Evolutionary conservation across 2,888 invertebrate species (phyloP), one percentile per base, ranked within the genome.

Genomic region (Zaprionus obscuricornis): DNA sequence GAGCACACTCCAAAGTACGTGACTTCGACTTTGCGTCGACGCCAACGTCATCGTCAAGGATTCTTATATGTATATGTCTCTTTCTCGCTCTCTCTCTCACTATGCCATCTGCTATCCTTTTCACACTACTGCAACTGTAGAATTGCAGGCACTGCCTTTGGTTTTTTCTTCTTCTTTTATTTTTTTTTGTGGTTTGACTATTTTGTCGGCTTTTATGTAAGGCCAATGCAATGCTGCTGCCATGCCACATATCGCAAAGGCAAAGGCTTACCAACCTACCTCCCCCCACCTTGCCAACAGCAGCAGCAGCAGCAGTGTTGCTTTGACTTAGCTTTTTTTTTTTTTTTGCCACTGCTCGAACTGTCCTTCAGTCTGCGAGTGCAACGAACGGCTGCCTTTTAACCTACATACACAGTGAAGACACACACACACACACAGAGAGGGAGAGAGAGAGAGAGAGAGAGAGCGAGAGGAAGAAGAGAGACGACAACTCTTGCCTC

Each of bases 301-400:
- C 16, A n/a, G 56, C n/a, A n/a, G n/a, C n/a, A n/a, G n/a, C n/a
- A n/a, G n/a, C n/a, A n/a, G n/a, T n/a, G n/a, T n/a, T n/a, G n/a
- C n/a, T n/a, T n/a, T n/a, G n/a, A n/a, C n/a, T n/a, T n/a, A n/a
- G n/a, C n/a, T n/a, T n/a, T n/a, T n/a, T n/a, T n/a, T n/a, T n/a
- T n/a, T n/a, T n/a, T n/a, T n/a, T n/a, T n/a, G 24, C 8, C 3
- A 29, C 29, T 29, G n/a, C n/a, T n/a, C n/a, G n/a, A n/a, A n/a
- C 63, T 84, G 77, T 76, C 77, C 77, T 78, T 84, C 77, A 76
- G 77, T 84, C 74, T 64, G 78, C 31, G 72, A 55, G 78, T 82
- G 78, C 78, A 79, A 79, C 64, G 85, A 77, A 77, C 85, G n/a
- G 68, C 78, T 81, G 81, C 66, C 81, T 81, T 78, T 81, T 78